phyloP scores from a whole-genome alignment of 2,888 invertebrate genomes.

The Troides aeacus region DNA sequence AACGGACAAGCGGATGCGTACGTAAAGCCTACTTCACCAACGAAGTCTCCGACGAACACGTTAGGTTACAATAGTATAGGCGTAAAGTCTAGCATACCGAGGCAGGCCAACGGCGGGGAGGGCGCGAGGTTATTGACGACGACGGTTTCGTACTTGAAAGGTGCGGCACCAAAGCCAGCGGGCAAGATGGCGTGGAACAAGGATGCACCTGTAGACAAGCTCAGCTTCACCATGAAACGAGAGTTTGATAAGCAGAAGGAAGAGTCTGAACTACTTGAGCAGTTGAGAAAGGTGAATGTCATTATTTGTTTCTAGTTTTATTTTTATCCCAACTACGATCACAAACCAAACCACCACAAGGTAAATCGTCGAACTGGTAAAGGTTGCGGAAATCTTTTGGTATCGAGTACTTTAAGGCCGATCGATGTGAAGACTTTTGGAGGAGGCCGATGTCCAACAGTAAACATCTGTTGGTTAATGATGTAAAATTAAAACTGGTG shows the following conservation, averaged over 20 bases:
- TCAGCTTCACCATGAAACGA: constrained; percentile 94
- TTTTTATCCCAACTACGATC: not conserved
- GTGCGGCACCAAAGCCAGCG: constrained; percentile 68
- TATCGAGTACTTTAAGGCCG: no score
- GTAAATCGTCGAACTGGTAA: no score
- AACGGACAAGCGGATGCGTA: constrained; percentile 72
- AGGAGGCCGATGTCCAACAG: not conserved
- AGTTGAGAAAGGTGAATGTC: constrained; percentile 86
- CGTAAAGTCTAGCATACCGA: constrained; percentile 60
- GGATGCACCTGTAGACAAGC: constrained; percentile 85
- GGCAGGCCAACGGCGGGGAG: constrained; percentile 62
- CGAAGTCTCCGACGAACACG: constrained; percentile 81
- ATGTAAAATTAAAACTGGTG: not conserved
- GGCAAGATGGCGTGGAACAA: constrained; percentile 86
- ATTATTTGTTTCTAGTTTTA: not conserved
- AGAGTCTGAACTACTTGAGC: constrained; percentile 91
- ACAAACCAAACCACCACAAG: no score
- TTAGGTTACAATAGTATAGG: constrained; percentile 79
- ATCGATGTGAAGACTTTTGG: not conserved
- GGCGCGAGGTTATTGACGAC: constrained; percentile 78
- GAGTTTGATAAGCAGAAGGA: constrained; percentile 95
- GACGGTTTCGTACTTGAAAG: constrained; percentile 81
- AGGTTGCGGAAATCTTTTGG: no score
- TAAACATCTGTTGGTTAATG: not conserved
- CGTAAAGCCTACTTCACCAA: constrained; percentile 84